Evolutionary conservation across 1,140 invertebrate species (phyloP), one percentile per base, ranked within the genome.

Genomic region (Atopsyche davidsoni): DNA sequence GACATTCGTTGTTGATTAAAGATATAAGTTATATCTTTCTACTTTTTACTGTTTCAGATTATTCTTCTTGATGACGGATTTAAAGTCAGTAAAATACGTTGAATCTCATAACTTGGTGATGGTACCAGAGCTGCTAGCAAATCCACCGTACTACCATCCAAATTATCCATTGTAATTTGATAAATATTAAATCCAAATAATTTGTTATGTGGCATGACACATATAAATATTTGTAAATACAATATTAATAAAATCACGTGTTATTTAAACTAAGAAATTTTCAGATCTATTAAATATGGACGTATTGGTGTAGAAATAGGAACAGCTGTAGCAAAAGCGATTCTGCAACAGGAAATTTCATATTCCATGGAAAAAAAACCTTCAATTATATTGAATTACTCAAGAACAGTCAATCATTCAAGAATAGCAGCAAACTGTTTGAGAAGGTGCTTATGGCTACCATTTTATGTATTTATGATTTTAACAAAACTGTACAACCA

Each of bases 201-300:
- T 47, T 9, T 42, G 34, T 46, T 16, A n/a, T n/a, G n/a, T n/a
- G n/a, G n/a, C n/a, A n/a, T n/a, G n/a, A n/a, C n/a, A n/a, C n/a
- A n/a, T n/a, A n/a, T n/a, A n/a, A n/a, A n/a, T 18, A 22, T 41
- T 41, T 41, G 17, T 11, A 4, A 21, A 11, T 41, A 53, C 38
- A 17, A 47, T 36, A 48, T 42, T 24, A 19, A 49, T 61, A 16
- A 46, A 9, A 9, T 6, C 6, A 7, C n/a, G 24, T 28, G 24
- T 7, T 28, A 7, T 7, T 28, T 28, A 28, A n/a, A 28, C 6
- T 28, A 28, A 28, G n/a, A 28, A 28, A 28, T 28, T 46, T 59
- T 28, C 55, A 76, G 73, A 39, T 56, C 73, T 4, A 62, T 76
- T 6, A 55, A 74, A 24, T 77, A 73, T 59, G 75, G 74, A 32